Evolutionary conservation across 2,797 vertebrate genomes (phyloP).

Genomic region (Neosalanx taihuensis): DNA sequence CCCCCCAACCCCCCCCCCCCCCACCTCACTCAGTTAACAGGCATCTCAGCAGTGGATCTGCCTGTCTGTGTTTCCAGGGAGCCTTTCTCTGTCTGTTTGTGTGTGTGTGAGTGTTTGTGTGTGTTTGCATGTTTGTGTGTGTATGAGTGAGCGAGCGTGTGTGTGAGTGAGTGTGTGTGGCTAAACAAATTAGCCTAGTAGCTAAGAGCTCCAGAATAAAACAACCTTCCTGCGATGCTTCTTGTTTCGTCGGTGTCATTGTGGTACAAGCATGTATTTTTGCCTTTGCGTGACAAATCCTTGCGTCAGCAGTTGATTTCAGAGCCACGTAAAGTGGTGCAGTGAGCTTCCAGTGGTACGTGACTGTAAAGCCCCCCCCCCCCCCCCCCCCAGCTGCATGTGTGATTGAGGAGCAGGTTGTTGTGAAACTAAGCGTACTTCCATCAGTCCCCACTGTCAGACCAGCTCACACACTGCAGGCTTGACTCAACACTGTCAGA

Average conservation of each 20-base stretch:
- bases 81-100: constrained; percentile 1
- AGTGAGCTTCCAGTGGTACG: too few relatives aligned
- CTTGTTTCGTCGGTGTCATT: not conserved
- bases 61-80: constrained; percentile 21
- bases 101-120: too few relatives aligned
- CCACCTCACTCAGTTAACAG: not conserved
- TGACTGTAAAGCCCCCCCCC: not conserved
- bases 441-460: not conserved
- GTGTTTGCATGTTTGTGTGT: too few relatives aligned
- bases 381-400: not conserved
- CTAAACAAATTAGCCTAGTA: constrained; percentile 28
- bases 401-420: constrained; percentile 14
- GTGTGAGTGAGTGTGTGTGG: constrained; percentile 10
- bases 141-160: too few relatives aligned
- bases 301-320: too few relatives aligned
- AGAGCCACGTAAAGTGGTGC: too few relatives aligned
- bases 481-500: too few relatives aligned
- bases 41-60: constrained; percentile 3
- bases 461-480: too few relatives aligned
- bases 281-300: too few relatives aligned
- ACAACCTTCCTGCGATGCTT: not conserved
- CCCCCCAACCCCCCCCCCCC: not conserved
- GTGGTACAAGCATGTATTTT: not conserved
- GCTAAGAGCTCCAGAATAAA: not conserved
- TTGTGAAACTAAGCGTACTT: not conserved